A percentile compares a stretch with the other conserved stretches of the same genome.
phyloP scores from a whole-genome alignment of 2,113 vertebrate genomes.

The Hirundichthys speculiger region DNA sequence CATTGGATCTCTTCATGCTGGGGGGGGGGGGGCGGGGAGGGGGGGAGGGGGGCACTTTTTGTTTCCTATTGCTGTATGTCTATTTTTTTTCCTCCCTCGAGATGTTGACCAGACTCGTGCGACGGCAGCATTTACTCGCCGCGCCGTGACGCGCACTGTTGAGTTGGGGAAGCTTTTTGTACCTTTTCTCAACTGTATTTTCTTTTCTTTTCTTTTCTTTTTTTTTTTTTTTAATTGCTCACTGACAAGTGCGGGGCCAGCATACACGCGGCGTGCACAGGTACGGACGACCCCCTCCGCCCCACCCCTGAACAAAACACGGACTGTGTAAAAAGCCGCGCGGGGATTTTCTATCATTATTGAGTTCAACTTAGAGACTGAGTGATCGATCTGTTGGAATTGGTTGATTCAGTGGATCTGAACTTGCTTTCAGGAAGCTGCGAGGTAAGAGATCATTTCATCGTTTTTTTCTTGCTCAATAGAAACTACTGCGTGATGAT shows the following conservation, averaged over 20 bases:
- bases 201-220: conserved; percentile 4
- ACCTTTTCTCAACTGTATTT: conserved; percentile 21
- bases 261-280: conserved; percentile 56
- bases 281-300: conserved; percentile 37
- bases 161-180: conserved; percentile 44
- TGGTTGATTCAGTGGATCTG: conserved; percentile 50
- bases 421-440: conserved; percentile 57
- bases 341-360: conserved; percentile 55
- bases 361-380: conserved; percentile 52
- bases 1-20: conserved; percentile 42
- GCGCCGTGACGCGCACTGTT: conserved; percentile 24
- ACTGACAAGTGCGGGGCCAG: conserved; percentile 33
- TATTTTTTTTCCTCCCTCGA: conserved; percentile 8
- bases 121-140: conserved; percentile 4
- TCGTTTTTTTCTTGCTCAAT: not conserved
- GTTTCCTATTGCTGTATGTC: conserved; percentile 27
- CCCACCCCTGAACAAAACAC: conserved; percentile 34
- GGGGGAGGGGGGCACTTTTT: conserved; percentile 67
- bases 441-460: conserved; percentile 55
- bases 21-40: conserved; percentile 44
- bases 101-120: conserved; percentile 49
- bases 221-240: not conserved
- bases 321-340: conserved; percentile 47
- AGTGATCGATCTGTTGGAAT: conserved; percentile 63
- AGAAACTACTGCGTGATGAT: not conserved